Base-by-base conservation (phyloP, 2,888 invertebrate species). In the Cheilosia grossa region DNA sequence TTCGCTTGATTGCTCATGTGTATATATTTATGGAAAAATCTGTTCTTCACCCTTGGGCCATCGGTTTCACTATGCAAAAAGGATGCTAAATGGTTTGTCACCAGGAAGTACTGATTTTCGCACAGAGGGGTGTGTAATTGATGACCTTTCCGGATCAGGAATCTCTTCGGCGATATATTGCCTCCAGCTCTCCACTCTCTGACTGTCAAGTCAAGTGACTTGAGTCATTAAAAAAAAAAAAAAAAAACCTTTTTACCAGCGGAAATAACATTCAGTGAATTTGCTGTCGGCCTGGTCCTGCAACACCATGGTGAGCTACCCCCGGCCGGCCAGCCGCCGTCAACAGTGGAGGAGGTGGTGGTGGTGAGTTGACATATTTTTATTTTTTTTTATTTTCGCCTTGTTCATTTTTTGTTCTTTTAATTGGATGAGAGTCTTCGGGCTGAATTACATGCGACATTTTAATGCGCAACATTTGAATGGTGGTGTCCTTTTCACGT, bases 381-480 rank as follows among this genome's bases (percentile, higher is more conserved):
- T 53, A 15, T 64, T 56, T 33, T 30, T 72, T 75, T 37, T 27
- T 56, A 58, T 27, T 24, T 27, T 24, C 44, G 19, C 30, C 15
- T 24, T n/a, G 49, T 51, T 37, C 13, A 19, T 49, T 72, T 66
- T 70, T 79, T 74, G 61, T 81, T 75, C 42, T 63, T 66, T 77
- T 85, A 85, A 85, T 85, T 85, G 85, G 85, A 85, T 75, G 81
- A 85, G 75, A 63, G 75, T 81, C 85, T 85, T 80, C 70, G 58
- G 75, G 85, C 81, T 80, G 75, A 81, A 85, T 81, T 81, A 85
- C 85, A 81, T 85, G 85, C 85, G 85, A 85, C 85, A 85, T 81
- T 85, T 85, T 85, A 85, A 85, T 85, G 85, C 85, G 85, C 81
- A 81, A 81, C 75, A 85, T 85, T 85, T 85, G 81, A 85, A 85